Evolutionary conservation across 2,113 vertebrate species (phyloP).

Genomic region (Callipepla californica): DNA sequence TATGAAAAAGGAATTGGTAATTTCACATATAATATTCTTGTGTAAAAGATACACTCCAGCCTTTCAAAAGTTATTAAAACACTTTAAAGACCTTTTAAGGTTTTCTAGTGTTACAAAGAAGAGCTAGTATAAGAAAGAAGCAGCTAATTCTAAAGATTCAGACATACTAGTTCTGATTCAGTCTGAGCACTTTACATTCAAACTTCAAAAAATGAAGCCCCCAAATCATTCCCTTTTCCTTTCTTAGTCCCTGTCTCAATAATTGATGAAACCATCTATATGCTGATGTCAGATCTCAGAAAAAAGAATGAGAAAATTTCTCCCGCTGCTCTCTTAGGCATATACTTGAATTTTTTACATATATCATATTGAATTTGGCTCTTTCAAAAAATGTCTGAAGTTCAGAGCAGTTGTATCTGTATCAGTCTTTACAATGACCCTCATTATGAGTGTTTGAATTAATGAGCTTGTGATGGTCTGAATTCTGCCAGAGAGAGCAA

Average conservation of each 20-base stretch:
- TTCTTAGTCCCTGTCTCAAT: constrained; percentile 78
- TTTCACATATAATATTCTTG: constrained; percentile 11
- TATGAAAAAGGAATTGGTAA: neutral
- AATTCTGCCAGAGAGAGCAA: constrained; percentile 33
- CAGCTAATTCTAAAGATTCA: constrained; percentile 74
- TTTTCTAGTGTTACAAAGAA: constrained; percentile 56
- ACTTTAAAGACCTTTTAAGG: constrained; percentile 49
- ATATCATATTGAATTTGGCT: constrained; percentile 73
- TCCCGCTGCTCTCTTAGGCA: constrained; percentile 72
- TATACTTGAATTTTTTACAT: constrained; percentile 77
- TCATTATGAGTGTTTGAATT: constrained; percentile 74
- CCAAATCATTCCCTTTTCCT: constrained; percentile 74
- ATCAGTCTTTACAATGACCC: constrained; percentile 70
- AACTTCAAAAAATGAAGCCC: constrained; percentile 73
- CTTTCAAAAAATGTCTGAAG: constrained; percentile 76
- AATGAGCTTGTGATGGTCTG: constrained; percentile 65
- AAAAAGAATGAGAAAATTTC: constrained; percentile 76
- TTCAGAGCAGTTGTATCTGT: constrained; percentile 70
- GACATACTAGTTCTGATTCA: constrained; percentile 64
- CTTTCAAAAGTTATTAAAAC: constrained; percentile 44
- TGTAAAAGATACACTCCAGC: constrained; percentile 26
- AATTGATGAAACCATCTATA: constrained; percentile 83
- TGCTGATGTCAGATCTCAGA: constrained; percentile 80
- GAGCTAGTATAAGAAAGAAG: constrained; percentile 26
- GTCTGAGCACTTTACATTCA: constrained; percentile 68